phyloP scores from a whole-genome alignment of 1,140 invertebrate species.

The Drosophila novamexicana region DNA sequence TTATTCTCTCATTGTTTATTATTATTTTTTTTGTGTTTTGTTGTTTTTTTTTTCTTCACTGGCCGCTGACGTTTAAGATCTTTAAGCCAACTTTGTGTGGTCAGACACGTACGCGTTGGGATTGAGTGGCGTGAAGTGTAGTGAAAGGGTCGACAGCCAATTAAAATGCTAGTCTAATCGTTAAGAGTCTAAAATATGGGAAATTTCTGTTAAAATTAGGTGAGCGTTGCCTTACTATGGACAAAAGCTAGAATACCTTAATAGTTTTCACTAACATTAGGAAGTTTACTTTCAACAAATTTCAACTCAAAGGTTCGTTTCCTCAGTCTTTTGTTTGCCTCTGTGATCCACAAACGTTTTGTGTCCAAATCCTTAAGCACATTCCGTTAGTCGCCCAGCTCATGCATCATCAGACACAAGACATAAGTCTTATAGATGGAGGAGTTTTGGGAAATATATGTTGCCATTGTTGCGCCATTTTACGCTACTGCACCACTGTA shows the following conservation, averaged over 20 bases:
- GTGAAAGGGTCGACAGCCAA: conserved; percentile 79
- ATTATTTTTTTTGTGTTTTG: conserved; percentile 22
- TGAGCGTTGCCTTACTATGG: not conserved
- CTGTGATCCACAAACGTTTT: conserved; percentile 9
- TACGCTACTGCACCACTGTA: conserved; percentile 45
- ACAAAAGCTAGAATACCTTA: not conserved
- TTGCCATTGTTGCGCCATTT: conserved; percentile 74
- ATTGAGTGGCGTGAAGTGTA: conserved; percentile 60
- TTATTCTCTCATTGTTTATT: conserved; percentile 28
- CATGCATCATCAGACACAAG: conserved; percentile 63
- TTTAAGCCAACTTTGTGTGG: conserved; percentile 69
- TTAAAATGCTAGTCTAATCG: conserved; percentile 37
- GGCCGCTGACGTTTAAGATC: conserved; percentile 18
- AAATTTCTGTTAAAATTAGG: conserved; percentile 15
- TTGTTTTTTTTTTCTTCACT: conserved; percentile 25
- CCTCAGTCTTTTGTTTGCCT: conserved; percentile 64
- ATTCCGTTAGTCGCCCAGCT: conserved; percentile 57
- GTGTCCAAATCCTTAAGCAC: conserved; percentile 10
- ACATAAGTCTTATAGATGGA: conserved; percentile 53
- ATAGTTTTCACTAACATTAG: not conserved
- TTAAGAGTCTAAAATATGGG: conserved; percentile 26
- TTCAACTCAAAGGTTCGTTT: conserved; percentile 48
- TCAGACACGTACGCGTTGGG: conserved; percentile 64
- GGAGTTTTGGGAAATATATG: conserved; percentile 76
- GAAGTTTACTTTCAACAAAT: not conserved